Base-by-base conservation (phyloP, 1,140 invertebrate genomes). In the Cherax destructor region DNA sequence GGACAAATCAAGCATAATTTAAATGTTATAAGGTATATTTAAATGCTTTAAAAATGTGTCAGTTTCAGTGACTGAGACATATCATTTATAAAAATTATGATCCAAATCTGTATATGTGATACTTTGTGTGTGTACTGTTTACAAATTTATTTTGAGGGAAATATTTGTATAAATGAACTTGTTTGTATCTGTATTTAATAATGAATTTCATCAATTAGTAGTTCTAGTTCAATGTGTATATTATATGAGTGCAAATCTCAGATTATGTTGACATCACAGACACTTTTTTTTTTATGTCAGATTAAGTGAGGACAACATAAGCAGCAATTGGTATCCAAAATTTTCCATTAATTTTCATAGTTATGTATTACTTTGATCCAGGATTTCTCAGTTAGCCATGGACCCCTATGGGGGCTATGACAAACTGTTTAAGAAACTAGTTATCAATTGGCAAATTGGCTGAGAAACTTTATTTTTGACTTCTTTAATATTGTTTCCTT, bases 91-190 rank as follows among this genome's bases (percentile, higher is more conserved):
- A 86, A 86, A 86, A 52, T 81, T 56, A 16, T 86, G n/a, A 86
- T 76, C 84, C 69, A 72, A 86, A 86, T 81, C 79, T 81, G 56
- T 86, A 77, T 86, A 86, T 86, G 83, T 84, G 83, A 84, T 78
- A 74, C 65, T 78, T 78, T 59, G 50, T 86, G 30, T 74, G 69
- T 74, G 69, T 74, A 74, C 69, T 30, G 21, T 74, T 74, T 74
- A 74, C 69, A 74, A 74, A 74, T 74, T 74, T 9, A 74, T 30
- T 74, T 74, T 74, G 69, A 74, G 24, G 69, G 69, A 21, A 74
- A 74, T n/a, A 74, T 7, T 74, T 74, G 24, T 74, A 74, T 74
- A 74, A 74, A 30, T 30, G n/a, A 74, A 74, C 24, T 30, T 74
- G 6, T 74, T 74, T 74, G 69, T 24, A 30, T 6, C 21, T 18